A percentile compares a stretch with the other conserved stretches of the same genome.
phyloP scores from a whole-genome alignment of 2,888 invertebrate species.

The Lasioglossum figueresi region DNA sequence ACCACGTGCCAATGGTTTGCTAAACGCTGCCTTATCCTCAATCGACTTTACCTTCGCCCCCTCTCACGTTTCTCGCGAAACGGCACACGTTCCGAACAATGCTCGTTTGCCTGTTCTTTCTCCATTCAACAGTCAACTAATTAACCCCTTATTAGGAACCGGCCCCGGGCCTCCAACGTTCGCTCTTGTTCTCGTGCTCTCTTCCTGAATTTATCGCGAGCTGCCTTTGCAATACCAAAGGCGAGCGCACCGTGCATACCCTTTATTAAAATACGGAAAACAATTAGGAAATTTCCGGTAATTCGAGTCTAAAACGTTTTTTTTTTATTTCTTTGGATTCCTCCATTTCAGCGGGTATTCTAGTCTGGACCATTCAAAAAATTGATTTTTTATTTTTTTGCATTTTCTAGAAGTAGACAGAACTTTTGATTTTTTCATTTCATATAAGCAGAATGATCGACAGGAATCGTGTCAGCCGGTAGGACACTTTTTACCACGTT shows the following conservation, averaged over 20 bases:
- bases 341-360: no score
- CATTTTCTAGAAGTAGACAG: no score
- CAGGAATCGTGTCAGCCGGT: no score
- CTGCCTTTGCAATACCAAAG: not conserved
- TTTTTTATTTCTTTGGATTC: no score
- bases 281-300: not conserved
- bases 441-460: no score
- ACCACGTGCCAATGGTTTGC: conserved; percentile 32
- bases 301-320: not conserved
- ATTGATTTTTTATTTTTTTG: no score
- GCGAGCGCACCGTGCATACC: not conserved
- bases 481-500: no score
- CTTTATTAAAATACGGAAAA: not conserved
- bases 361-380: no score
- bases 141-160: conserved; percentile 21
- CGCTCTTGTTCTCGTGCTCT: not conserved
- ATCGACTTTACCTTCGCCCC: not conserved
- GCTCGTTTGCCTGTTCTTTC: conserved; percentile 19
- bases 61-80: not conserved
- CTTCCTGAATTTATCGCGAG: not conserved
- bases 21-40: conserved; percentile 45
- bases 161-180: not conserved
- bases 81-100: conserved; percentile 21
- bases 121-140: conserved; percentile 30
- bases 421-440: no score